A percentile compares a stretch with the other conserved stretches of the same genome.
Evolutionary conservation across 2,797 vertebrate genomes (phyloP).

Genomic region (Carcharodon carcharias): DNA sequence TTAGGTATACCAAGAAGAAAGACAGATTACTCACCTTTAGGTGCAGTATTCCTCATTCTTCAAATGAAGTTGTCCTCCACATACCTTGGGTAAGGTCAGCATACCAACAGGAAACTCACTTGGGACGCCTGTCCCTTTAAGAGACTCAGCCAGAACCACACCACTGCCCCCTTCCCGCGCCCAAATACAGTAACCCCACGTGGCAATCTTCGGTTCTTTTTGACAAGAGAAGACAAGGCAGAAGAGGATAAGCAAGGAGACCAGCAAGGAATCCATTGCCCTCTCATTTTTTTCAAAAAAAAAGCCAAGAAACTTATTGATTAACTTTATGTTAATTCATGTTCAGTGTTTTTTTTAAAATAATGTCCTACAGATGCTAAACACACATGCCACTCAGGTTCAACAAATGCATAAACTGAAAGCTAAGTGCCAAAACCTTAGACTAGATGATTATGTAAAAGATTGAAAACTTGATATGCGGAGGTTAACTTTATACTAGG

Average conservation of each 20-base stretch:
- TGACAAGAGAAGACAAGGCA: constrained; percentile 37
- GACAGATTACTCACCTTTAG: constrained; percentile 36
- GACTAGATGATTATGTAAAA: constrained; percentile 13
- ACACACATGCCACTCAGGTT: background rate
- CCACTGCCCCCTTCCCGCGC: constrained; percentile 29
- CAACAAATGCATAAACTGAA: constrained; percentile 11
- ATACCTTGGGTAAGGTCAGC: constrained; percentile 35
- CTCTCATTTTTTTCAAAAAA: background rate
- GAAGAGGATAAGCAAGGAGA: constrained; percentile 37
- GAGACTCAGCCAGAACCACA: constrained; percentile 33
- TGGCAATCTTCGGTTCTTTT: constrained; percentile 37
- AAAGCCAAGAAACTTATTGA: constrained; percentile 14
- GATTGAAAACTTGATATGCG: background rate
- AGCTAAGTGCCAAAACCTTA: background rate
- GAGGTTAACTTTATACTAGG: background rate
- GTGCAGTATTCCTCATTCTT: constrained; percentile 37
- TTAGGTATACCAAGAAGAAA: constrained; percentile 30
- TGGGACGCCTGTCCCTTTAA: constrained; percentile 35
- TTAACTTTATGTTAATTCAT: constrained; percentile 18
- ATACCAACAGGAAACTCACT: constrained; percentile 33
- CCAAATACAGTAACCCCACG: constrained; percentile 34
- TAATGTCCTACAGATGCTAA: background rate
- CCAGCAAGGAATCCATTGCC: constrained; percentile 37
- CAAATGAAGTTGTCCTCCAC: constrained; percentile 36
- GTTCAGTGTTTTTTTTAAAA: background rate